Percentiles rank a stretch among this genome's conserved stretches.
These are phyloP conservation scores for Leptinotarsa lineolata DNA, from an alignment of 1,140 invertebrate genomes.

Conservation along the genomic window DNA sequence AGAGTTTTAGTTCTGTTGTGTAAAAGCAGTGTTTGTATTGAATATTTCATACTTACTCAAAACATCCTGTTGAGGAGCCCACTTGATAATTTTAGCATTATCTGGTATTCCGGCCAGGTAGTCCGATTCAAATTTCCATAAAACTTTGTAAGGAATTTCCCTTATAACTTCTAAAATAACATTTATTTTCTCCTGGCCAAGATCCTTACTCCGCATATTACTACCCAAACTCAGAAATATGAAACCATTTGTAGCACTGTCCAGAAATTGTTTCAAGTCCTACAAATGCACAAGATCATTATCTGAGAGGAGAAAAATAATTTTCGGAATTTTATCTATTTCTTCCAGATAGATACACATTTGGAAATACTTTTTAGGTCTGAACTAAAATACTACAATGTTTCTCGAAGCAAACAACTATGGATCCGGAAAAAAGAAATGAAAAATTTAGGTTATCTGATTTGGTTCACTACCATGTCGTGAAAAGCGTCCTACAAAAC, in stretches of 20 bases:
- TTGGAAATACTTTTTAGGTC: too few relatives aligned
- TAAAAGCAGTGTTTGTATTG: too few relatives aligned
- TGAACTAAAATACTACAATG: too few relatives aligned
- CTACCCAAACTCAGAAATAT: slow-evolving; percentile 66
- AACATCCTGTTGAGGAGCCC: slow-evolving; percentile 68
- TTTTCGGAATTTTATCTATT: too few relatives aligned
- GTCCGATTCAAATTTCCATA: slow-evolving; percentile 64
- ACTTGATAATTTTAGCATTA: slow-evolving; percentile 58
- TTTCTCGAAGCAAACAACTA: too few relatives aligned
- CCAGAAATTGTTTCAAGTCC: slow-evolving; percentile 63
- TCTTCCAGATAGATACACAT: too few relatives aligned
- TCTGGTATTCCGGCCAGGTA: slow-evolving; percentile 56
- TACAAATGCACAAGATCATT: slow-evolving; percentile 38
- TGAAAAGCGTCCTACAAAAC: too few relatives aligned
- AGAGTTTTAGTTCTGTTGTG: not conserved
- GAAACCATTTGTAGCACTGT: slow-evolving; percentile 62
- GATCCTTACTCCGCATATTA: slow-evolving; percentile 55
- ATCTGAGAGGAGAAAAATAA: too few relatives aligned
- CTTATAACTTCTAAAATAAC: slow-evolving; percentile 56
- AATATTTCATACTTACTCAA: slow-evolving; percentile 54
- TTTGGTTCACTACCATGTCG: too few relatives aligned
- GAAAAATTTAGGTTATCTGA: too few relatives aligned
- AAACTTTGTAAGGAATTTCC: slow-evolving; percentile 57
- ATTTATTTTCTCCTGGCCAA: slow-evolving; percentile 53
- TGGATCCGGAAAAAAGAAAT: too few relatives aligned